Percentiles rank a stretch among this genome's conserved stretches.
Conservation (phyloP, 2,888 invertebrate genomes). For the Entomobrya multifasciata region DNA sequence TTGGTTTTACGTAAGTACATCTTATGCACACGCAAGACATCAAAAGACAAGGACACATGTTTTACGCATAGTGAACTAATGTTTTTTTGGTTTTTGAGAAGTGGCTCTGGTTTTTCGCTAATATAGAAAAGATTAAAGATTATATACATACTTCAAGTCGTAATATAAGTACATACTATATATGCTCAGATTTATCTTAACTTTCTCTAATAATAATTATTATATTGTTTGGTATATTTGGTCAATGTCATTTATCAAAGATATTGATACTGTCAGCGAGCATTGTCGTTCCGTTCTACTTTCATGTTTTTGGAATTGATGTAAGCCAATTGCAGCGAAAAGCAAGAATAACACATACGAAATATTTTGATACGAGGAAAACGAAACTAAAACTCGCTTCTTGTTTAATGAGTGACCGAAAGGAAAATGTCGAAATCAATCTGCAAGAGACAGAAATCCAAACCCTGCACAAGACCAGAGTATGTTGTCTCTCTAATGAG, state of each 20-base stretch:
- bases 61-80: not conserved
- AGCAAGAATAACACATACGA: no score
- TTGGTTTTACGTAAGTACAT: not conserved
- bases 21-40: not conserved
- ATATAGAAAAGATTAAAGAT: no score
- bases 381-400: slow-evolving; percentile 21
- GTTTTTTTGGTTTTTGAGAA: no score
- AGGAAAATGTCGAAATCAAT: slow-evolving; percentile 40
- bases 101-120: no score
- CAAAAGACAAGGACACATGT: not conserved
- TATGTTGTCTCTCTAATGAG: slow-evolving; percentile 43
- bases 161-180: not conserved
- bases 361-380: no score
- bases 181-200: not conserved
- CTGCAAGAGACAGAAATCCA: not conserved
- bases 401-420: slow-evolving; percentile 52
- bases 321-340: no score
- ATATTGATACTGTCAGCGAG: not conserved
- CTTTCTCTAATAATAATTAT: no score
- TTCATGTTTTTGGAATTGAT: not conserved
- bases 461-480: not conserved
- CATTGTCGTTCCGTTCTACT: not conserved
- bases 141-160: no score
- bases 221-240: not conserved
- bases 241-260: not conserved